Base-by-base conservation (phyloP, 1,140 invertebrate genomes). In the Drosophila lacertosa region DNA sequence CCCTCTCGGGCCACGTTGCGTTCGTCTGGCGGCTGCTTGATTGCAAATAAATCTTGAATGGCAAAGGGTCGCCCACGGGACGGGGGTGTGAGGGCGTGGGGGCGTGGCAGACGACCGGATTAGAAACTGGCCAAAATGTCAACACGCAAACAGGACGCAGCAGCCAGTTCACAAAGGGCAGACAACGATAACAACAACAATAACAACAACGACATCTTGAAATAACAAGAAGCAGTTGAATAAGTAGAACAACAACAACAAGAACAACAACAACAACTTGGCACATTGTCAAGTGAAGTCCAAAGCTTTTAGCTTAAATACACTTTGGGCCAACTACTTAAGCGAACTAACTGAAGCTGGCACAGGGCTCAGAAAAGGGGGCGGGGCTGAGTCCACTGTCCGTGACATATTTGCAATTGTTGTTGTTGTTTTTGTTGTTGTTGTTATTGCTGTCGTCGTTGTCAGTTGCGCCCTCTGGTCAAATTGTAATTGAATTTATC, bases 291-390 rank as follows among this genome's bases (percentile, higher is more conserved):
- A 82, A 82, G 77, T 71, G 66, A 60, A 63, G 59, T 82, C 65
- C 73, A 74, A 82, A 78, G 82, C 82, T 88, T 88, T 88, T 88
- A 88, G 82, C 82, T 88, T 88, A 88, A 88, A 88, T 86, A 88
- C 82, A 88, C 82, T 88, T 88, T 73, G 71, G 81, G 77, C 82
- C 81, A 88, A 88, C 82, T 88, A 88, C 82, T 81, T 72, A 69
- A 59, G 35, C 65, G 64, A 60, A 68, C 70, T 73, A 68, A 68
- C 54, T 60, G 55, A 53, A 37, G 51, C 20, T 20, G 39, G 44
- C 51, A 55, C 32, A 45, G 13, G 16, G 13, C 9, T 5, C 18
- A 15, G 60, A 35, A 48, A 37, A 11, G 13, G 53, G 32, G 3
- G 51, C 32, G 44, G 5, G 13, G 26, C 11, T 16, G 18, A 16